Base-by-base conservation (phyloP, 2,113 vertebrate genomes). In the Chionis minor region DNA sequence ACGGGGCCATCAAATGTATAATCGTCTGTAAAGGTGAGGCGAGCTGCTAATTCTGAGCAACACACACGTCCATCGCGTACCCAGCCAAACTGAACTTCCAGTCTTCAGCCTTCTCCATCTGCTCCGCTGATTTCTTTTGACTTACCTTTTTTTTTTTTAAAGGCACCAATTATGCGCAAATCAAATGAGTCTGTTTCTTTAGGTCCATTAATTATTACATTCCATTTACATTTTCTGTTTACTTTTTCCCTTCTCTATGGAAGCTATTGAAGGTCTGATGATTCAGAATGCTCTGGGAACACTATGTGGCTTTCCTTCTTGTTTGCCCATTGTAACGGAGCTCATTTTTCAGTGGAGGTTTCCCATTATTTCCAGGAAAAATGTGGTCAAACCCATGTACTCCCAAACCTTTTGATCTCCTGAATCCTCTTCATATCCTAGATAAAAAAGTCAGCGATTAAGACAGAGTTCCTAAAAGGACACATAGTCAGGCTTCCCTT, bases 371-470 rank as follows among this genome's bases (percentile, higher is more conserved):
- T 74, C 87, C 84, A 95, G 88, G 92, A 97, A 97, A 95, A 96
- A 96, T 96, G 96, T 97, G 97, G 95, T 93, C 97, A 97, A 96
- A 94, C 97, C 98, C 97, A 96, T 97, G 97, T 97, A 93, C 81
- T 98, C 97, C 97, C 93, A 70, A 85, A 90, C 96, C 98, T 98
- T 99, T 99, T 98, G 98, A 99, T 98, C 98, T 99, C 97, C 96
- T 79, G 94, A 98, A 98, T 98, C 96, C 97, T 98, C 98, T 98
- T 98, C 98, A 98, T 98, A 97, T 98, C 97, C 97, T 96, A 97
- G 98, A 98, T 98, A 97, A 98, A 98, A 96, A 98, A 98, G 98
- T 98, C 98, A 98, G 98, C 94, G 97, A 97, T 98, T 97, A 97
- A 97, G 97, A 98, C 92, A 91, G 97, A 93, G 77, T 97, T 98